Evolutionary conservation across 1,140 invertebrate species (phyloP).

Genomic region (Protaetia brevitarsis): DNA sequence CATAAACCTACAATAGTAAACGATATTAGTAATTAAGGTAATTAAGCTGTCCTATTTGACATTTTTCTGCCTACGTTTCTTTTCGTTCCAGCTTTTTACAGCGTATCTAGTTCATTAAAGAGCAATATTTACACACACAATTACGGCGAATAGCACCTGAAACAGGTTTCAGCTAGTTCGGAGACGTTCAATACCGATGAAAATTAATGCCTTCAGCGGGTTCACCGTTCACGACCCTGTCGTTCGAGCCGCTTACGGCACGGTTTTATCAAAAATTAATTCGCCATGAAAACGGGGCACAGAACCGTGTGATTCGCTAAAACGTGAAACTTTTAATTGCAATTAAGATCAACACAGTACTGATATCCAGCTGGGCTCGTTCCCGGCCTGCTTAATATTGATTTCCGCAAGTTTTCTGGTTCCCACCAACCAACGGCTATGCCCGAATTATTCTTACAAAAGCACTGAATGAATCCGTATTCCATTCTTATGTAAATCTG

Average conservation of each 20-base stretch:
- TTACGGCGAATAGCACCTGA: constrained; percentile 16
- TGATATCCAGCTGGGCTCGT: constrained; percentile 18
- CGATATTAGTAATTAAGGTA: background rate
- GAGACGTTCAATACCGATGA: constrained; percentile 12
- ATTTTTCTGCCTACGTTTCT: constrained; percentile 9
- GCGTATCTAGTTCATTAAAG: constrained; percentile 1
- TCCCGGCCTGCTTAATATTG: background rate
- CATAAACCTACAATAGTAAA: background rate
- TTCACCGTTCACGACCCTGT: background rate
- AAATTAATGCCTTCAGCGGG: constrained; percentile 16
- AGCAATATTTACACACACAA: constrained; percentile 15
- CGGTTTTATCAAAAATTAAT: constrained; percentile 17
- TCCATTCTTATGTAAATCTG: no score
- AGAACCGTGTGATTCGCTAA: background rate
- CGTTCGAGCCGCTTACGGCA: background rate
- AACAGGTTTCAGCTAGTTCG: constrained; percentile 14
- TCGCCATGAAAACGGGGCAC: constrained; percentile 2
- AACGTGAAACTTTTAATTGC: constrained; percentile 7
- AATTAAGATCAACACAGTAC: constrained; percentile 16
- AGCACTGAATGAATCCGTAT: background rate
- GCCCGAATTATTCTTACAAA: background rate
- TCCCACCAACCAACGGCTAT: background rate
- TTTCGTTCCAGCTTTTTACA: background rate
- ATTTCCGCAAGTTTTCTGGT: constrained; percentile 12
- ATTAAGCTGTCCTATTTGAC: background rate